These are phyloP conservation scores for Hemibagrus guttatus DNA, from an alignment of 2,797 vertebrate species.

Conservation along the genomic window DNA sequence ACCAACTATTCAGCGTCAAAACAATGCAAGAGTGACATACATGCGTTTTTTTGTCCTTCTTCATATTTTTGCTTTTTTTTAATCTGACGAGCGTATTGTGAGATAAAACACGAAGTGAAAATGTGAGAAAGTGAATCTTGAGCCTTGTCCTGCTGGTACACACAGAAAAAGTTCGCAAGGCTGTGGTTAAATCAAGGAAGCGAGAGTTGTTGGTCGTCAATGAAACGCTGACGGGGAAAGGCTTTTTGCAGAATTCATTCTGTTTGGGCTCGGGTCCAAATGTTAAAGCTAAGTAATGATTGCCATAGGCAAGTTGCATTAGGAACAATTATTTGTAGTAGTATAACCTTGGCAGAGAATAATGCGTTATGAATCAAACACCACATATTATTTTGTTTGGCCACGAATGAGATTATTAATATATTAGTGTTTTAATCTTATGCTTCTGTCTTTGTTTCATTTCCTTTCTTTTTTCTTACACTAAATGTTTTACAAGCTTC, in stretches of 20 bases:
- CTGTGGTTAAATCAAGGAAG: conserved; percentile 70
- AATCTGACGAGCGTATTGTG: conserved; percentile 1
- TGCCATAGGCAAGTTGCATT: neutral
- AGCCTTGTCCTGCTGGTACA: conserved; percentile 62
- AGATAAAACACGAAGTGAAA: conserved; percentile 76
- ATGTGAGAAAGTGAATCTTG: conserved; percentile 78
- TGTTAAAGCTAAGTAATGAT: neutral
- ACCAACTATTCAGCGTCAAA: neutral
- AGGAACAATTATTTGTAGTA: neutral
- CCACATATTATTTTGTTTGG: neutral
- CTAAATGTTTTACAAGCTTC: neutral
- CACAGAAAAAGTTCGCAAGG: conserved; percentile 67
- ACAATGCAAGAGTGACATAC: neutral
- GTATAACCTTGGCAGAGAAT: neutral
- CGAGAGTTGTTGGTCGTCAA: conserved; percentile 55
- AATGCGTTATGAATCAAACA: neutral
- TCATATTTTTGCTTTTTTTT: neutral
- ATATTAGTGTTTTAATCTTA: neutral
- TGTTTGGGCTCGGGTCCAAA: conserved; percentile 8
- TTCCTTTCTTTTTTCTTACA: neutral
- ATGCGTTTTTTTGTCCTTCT: neutral
- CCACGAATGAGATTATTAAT: neutral
- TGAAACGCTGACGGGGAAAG: conserved; percentile 63
- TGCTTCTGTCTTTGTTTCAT: neutral
- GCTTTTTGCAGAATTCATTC: conserved; percentile 43